Conservation (phyloP, 2,113 vertebrate genomes). For the Panurus biarmicus region DNA sequence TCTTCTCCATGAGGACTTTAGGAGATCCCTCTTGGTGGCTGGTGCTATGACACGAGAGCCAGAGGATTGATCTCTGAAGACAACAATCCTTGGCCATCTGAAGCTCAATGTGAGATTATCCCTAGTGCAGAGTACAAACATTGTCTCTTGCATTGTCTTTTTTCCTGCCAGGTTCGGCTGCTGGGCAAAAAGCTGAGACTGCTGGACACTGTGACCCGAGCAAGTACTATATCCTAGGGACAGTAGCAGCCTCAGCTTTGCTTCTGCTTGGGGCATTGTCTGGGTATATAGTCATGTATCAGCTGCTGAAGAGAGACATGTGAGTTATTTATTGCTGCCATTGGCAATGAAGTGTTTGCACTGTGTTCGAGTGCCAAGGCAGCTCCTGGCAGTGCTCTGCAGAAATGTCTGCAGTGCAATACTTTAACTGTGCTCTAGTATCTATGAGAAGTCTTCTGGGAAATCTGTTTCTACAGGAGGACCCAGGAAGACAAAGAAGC, state of each 20-base stretch:
- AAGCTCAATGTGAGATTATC: too few relatives aligned
- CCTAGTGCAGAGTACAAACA: background rate
- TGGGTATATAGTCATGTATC: background rate
- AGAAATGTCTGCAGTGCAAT: background rate
- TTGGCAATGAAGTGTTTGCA: background rate
- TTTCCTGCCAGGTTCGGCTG: background rate
- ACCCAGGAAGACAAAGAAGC: background rate
- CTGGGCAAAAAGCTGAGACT: too few relatives aligned
- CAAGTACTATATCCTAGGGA: background rate
- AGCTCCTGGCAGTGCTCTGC: too few relatives aligned
- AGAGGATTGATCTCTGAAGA: too few relatives aligned
- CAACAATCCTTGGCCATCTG: too few relatives aligned
- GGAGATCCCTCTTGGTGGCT: too few relatives aligned
- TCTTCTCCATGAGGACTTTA: too few relatives aligned
- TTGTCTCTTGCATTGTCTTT: background rate
- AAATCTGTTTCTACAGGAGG: background rate
- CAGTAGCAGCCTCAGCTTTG: background rate
- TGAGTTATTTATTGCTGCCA: background rate
- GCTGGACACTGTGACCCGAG: fast-evolving
- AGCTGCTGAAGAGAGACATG: background rate
- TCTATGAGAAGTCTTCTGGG: background rate
- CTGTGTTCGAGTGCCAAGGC: background rate
- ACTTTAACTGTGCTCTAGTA: background rate
- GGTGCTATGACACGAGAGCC: too few relatives aligned
- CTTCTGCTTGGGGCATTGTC: background rate